Evolutionary conservation across 2,113 vertebrate genomes (phyloP).

Genomic region (Ophiodon elongatus): DNA sequence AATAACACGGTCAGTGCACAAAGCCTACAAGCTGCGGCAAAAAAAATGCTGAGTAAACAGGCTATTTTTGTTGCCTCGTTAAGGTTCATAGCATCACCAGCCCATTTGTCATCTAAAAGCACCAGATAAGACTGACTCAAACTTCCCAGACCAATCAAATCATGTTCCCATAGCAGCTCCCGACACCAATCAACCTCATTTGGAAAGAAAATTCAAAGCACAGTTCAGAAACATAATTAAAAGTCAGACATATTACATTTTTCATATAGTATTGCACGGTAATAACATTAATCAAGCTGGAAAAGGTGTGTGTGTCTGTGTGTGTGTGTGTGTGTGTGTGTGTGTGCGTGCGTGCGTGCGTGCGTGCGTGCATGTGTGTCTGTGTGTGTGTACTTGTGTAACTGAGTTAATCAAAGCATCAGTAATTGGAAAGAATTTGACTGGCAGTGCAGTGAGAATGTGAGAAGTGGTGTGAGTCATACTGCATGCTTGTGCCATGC

Average conservation of each 20-base stretch:
- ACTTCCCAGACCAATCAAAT: slow-evolving; percentile 43
- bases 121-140: slow-evolving; percentile 46
- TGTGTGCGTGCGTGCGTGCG: slow-evolving; percentile 14
- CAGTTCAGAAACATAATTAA: slow-evolving; percentile 9
- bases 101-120: slow-evolving; percentile 46
- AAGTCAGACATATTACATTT: slow-evolving; percentile 4
- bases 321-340: slow-evolving; percentile 13
- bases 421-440: slow-evolving; percentile 62
- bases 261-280: slow-evolving; percentile 30
- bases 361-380: slow-evolving; percentile 14
- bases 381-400: slow-evolving; percentile 12
- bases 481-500: slow-evolving; percentile 42
- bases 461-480: slow-evolving; percentile 62
- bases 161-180: slow-evolving; percentile 46
- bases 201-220: not conserved
- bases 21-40: slow-evolving; percentile 10
- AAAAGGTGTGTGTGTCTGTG: slow-evolving; percentile 5
- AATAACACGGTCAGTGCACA: not conserved
- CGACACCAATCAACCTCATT: slow-evolving; percentile 6
- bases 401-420: slow-evolving; percentile 48
- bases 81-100: slow-evolving; percentile 40
- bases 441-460: slow-evolving; percentile 44
- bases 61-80: slow-evolving; percentile 34
- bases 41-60: slow-evolving; percentile 45
- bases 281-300: slow-evolving; percentile 12